phyloP scores from a whole-genome alignment of 1,140 invertebrate genomes.

The Bombus consobrinus region DNA sequence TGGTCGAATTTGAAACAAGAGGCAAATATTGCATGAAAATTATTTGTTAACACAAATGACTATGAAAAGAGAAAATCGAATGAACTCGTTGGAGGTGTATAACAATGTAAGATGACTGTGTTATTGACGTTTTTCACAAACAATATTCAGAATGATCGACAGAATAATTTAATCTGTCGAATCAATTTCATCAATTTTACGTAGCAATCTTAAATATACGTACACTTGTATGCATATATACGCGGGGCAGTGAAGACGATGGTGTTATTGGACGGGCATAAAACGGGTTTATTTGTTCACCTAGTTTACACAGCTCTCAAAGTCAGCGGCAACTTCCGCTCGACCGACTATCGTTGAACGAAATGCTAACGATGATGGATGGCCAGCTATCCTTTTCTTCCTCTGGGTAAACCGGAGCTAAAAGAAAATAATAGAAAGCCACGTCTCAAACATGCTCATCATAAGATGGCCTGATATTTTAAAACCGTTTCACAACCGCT shows the following conservation, averaged over 20 bases:
- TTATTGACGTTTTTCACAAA: no score
- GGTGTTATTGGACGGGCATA: constrained; percentile 57
- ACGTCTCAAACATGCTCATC: neutral
- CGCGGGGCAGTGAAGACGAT: constrained; percentile 28
- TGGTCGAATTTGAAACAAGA: no score
- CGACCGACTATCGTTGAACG: constrained; percentile 73
- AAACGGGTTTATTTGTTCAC: constrained; percentile 74
- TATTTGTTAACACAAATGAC: no score
- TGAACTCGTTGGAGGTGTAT: no score
- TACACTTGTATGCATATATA: constrained; percentile 32
- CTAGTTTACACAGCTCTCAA: constrained; percentile 74
- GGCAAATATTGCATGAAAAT: no score
- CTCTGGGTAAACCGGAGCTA: constrained; percentile 22
- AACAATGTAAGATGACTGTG: no score
- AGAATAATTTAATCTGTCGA: neutral
- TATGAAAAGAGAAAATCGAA: no score
- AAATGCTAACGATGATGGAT: constrained; percentile 80
- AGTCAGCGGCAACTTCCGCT: constrained; percentile 65
- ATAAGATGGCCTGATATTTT: neutral
- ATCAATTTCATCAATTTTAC: neutral
- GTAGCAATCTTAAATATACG: neutral
- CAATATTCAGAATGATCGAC: no score
- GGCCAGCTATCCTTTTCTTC: constrained; percentile 59
- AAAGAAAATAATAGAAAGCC: neutral
- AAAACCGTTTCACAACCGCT: neutral